A percentile compares a stretch with the other conserved stretches of the same genome.
phyloP scores from a whole-genome alignment of 2,113 vertebrate species.

The Ploceus nigricollis region DNA sequence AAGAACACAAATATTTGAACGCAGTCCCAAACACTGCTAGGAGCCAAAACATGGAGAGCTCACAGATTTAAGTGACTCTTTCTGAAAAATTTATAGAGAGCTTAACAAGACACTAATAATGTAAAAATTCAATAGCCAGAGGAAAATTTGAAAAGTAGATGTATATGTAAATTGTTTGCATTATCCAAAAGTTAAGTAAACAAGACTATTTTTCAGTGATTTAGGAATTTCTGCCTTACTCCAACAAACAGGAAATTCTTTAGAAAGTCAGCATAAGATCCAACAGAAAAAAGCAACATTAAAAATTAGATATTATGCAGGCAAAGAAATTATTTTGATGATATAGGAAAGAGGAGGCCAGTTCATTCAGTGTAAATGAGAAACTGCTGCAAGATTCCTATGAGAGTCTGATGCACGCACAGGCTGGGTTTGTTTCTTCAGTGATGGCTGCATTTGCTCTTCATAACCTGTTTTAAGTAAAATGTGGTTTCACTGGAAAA shows the following conservation, averaged over 20 bases:
- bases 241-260: neutral
- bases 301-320: neutral
- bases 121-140: neutral
- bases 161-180: neutral
- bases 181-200: neutral
- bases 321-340: neutral
- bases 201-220: neutral
- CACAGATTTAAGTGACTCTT: neutral
- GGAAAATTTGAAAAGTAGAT: neutral
- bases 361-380: neutral
- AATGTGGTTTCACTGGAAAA: neutral
- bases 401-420: neutral
- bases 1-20: slow-evolving; percentile 22
- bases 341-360: neutral
- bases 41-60: neutral
- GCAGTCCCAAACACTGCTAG: neutral
- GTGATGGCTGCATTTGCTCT: neutral
- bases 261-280: neutral
- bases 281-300: neutral
- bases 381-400: neutral
- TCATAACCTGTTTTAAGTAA: neutral
- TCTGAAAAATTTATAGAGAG: neutral
- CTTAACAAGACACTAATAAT: neutral
- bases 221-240: neutral
- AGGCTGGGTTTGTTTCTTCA: neutral